Evolutionary conservation across 2,113 vertebrate species (phyloP), one percentile per base, ranked within the genome.

Genomic region (Pollachius pollachius): DNA sequence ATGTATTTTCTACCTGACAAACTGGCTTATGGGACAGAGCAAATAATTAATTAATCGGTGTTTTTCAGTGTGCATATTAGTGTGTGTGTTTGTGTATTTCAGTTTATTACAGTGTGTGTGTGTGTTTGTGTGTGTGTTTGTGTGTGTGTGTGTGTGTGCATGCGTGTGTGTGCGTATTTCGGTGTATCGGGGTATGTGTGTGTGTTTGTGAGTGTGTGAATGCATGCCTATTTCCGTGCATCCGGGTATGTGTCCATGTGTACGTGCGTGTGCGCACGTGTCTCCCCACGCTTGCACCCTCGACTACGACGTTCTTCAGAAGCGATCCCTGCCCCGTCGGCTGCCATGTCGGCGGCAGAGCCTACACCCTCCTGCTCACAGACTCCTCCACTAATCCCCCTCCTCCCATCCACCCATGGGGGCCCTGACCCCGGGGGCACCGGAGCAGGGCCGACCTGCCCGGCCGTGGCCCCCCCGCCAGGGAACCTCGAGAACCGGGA

Each of bases 331-430:
- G 67, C 74, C 75, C 76, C 78, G 74, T 75, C 81, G 78, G 74
- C 70, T 84, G 71, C 65, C 71, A 71, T 76, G 72, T 73, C 76
- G 69, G 71, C 63, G 62, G 18, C 19, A 69, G 17, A 80, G 76
- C 67, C 80, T 76, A 75, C 73, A 79, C 81, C 82, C 85, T 79
- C 78, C 67, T 73, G 79, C 84, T 86, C 82, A 86, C 82, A 83
- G 81, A 81, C 84, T 86, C 83, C 75, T 84, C 60, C 67, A 81
- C 82, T 90, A 91, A 89, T 89, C 87, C 86, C 78, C 80, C 75
- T 65, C 74, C 79, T 84, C 79, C 76, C 73, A 84, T 77, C 76
- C 73, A 75, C 69, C 76, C 70, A 65, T 65, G 84, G 84, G 89
- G 87, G 86, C 83, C 82, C 72, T 76, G 72, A 71, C 82, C 85